Evolutionary conservation across 2,797 vertebrate genomes (phyloP).

Genomic region (Fratercula arctica): DNA sequence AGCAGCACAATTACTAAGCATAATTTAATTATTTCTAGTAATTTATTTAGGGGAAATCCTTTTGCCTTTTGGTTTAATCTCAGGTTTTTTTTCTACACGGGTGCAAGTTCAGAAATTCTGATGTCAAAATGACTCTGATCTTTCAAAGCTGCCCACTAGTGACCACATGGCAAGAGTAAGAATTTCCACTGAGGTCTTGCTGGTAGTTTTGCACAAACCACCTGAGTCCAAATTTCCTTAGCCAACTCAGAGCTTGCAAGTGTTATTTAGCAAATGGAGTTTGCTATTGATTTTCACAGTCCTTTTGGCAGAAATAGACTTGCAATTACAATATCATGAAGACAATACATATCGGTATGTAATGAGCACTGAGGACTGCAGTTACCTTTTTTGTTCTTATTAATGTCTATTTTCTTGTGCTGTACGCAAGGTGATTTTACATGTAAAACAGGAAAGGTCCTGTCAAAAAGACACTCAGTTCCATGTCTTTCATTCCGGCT

Average conservation of each 20-base stretch:
- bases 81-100: background rate
- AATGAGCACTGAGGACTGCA: background rate
- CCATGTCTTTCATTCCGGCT: background rate
- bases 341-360: background rate
- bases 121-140: background rate
- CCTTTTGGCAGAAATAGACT: slow-evolving; percentile 44
- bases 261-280: slow-evolving; percentile 49
- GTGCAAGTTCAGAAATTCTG: background rate
- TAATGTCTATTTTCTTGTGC: background rate
- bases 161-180: background rate
- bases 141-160: background rate
- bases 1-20: background rate
- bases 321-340: background rate
- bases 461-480: background rate
- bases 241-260: background rate
- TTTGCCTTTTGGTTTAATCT: background rate
- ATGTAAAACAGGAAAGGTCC: background rate
- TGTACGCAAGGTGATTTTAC: background rate
- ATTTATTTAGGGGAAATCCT: background rate
- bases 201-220: background rate
- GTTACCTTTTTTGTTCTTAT: background rate
- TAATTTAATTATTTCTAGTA: background rate
- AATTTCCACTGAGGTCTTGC: background rate
- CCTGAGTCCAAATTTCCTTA: background rate
- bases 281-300: slow-evolving; percentile 59